Conservation (phyloP, 2,113 vertebrate species). For the Catharus bicknelli region DNA sequence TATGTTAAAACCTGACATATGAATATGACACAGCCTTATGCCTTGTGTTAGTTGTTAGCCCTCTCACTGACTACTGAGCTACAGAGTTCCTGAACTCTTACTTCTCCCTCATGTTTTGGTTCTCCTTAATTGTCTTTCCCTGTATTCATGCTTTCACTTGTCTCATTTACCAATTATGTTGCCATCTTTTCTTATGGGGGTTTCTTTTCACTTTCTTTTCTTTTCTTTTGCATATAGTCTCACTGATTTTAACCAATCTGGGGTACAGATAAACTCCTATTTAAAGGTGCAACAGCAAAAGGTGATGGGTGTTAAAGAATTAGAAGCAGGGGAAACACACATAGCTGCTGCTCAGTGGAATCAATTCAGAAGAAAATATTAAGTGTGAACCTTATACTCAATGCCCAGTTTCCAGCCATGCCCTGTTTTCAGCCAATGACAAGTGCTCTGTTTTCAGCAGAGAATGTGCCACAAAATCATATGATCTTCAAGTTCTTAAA, state of each 20-base stretch:
- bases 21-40: neutral
- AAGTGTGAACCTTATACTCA: neutral
- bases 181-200: neutral
- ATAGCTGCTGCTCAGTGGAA: neutral
- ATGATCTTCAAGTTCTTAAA: neutral
- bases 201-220: neutral
- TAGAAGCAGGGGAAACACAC: neutral
- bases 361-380: neutral
- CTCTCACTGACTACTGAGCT: neutral
- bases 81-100: neutral
- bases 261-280: neutral
- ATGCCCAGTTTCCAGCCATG: neutral
- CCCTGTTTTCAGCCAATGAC: neutral
- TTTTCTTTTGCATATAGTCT: neutral
- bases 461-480: neutral
- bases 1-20: neutral
- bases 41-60: neutral
- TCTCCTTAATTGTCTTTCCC: neutral
- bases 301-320: neutral
- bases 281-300: neutral
- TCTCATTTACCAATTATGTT: neutral
- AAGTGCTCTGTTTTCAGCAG: neutral
- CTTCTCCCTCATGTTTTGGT: neutral
- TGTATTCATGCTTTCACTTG: neutral
- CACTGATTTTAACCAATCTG: neutral